Base-by-base conservation (phyloP, 2,888 invertebrate genomes). In the Dolichomitus sp. region DNA sequence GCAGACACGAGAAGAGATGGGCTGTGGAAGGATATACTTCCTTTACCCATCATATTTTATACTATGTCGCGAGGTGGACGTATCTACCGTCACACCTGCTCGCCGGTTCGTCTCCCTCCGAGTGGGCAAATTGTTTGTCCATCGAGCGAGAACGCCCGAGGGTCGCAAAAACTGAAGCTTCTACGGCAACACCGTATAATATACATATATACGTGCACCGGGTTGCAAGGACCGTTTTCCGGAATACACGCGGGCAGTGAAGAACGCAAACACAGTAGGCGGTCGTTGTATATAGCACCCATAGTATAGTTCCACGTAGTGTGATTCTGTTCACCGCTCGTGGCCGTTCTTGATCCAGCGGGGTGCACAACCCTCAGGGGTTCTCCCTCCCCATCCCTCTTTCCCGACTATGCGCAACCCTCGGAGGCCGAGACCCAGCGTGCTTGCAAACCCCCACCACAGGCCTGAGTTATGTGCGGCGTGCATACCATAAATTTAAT, bases 401-500 rank as follows among this genome's bases (percentile, higher is more conserved):
- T 40, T 75, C 72, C 37, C 48, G 68, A 61, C 78, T 77, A 57
- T 74, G 72, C 82, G 48, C 45, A 14, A 76, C 72, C 75, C 70
- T 50, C 63, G 42, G 19, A 52, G 52, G 65, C 40, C 61, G 61
- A 33, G 61, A 7, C 61, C 61, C 37, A 37, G 61, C 61, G 61
- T 40, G 61, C 37, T 61, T 37, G 61, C 61, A n/a, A 37, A 11
- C 19, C 37, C 37, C 61, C 33, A 33, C 61, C 61, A 17, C 37
- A 2, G 61, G 19, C 27, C 57, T 88, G 90, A 91, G 90, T 90
- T 91, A 91, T 91, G 90, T 87, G 88, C 88, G 88, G 88, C 85
- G 86, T 88, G 89, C 90, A 90, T 91, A 90, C 91, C 91, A 91
- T 91, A 91, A 91, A 92, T 92, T 92, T 92, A 92, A 92, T 92